Percentiles rank a stretch among this genome's conserved stretches.
These are phyloP conservation scores for Drosophila paramelanica DNA, from an alignment of 2,888 invertebrate species.

Conservation along the genomic window DNA sequence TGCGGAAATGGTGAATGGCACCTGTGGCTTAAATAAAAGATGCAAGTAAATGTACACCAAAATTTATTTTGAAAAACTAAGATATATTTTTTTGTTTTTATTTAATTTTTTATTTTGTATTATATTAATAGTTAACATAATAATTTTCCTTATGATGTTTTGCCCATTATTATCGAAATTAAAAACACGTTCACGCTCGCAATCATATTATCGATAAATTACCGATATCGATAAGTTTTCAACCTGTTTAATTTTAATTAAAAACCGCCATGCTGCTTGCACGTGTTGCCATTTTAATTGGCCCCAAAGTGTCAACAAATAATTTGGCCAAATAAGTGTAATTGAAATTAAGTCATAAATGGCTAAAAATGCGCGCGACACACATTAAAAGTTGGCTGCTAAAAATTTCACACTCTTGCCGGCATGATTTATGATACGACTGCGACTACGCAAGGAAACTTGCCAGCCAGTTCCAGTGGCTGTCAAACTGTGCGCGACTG, in stretches of 20 bases:
- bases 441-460: constrained; percentile 63
- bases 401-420: constrained; percentile 75
- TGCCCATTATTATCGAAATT: too few relatives aligned
- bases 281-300: constrained; percentile 80
- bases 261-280: constrained; percentile 36
- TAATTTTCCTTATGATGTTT: too few relatives aligned
- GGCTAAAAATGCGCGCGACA: constrained; percentile 72
- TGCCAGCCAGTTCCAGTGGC: constrained; percentile 58
- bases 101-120: too few relatives aligned
- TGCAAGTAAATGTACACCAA: too few relatives aligned
- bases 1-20: too few relatives aligned
- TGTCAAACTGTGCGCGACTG: constrained; percentile 54
- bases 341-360: constrained; percentile 81
- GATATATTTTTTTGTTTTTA: too few relatives aligned
- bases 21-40: too few relatives aligned
- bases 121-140: too few relatives aligned
- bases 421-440: constrained; percentile 72
- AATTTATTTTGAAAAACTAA: too few relatives aligned
- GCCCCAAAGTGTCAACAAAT: constrained; percentile 72
- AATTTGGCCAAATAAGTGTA: constrained; percentile 76
- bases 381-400: constrained; percentile 44
- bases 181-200: too few relatives aligned
- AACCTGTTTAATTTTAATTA: constrained; percentile 22
- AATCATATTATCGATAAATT: not conserved
- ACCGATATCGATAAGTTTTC: not conserved